phyloP scores from a whole-genome alignment of 2,797 vertebrate genomes.

The Yasuhikotakia modesta region DNA sequence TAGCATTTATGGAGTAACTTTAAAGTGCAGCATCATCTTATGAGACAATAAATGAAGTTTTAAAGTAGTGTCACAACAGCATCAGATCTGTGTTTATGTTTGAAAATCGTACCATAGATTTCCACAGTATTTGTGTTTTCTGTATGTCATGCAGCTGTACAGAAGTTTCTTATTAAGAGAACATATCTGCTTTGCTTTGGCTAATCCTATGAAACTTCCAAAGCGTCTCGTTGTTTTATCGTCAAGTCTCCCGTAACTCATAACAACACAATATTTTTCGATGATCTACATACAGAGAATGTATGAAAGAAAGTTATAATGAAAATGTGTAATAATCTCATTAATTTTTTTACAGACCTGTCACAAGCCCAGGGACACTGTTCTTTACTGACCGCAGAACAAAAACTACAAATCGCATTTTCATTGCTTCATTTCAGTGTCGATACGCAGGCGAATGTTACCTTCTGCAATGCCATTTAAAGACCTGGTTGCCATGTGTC shows the following conservation, averaged over 20 bases:
- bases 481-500: background rate
- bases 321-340: conserved; percentile 3
- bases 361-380: background rate
- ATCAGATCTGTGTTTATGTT: too few relatives aligned
- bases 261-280: too few relatives aligned
- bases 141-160: conserved; percentile 15
- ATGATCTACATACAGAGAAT: too few relatives aligned
- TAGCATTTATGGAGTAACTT: background rate
- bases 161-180: background rate
- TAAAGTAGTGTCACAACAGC: too few relatives aligned
- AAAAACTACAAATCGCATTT: background rate
- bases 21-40: conserved; percentile 15
- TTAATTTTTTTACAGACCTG: background rate
- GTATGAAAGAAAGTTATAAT: conserved; percentile 14
- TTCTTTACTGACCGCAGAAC: background rate
- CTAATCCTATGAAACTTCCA: background rate
- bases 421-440: background rate
- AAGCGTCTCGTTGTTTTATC: conserved; percentile 22
- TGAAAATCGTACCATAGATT: background rate
- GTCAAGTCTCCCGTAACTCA: too few relatives aligned
- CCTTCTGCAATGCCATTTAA: background rate
- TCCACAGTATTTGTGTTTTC: background rate
- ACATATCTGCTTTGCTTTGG: background rate
- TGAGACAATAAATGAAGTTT: background rate
- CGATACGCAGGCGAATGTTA: background rate